Conservation (phyloP, 2,797 vertebrate species). For the Gallinago nigripennis region DNA sequence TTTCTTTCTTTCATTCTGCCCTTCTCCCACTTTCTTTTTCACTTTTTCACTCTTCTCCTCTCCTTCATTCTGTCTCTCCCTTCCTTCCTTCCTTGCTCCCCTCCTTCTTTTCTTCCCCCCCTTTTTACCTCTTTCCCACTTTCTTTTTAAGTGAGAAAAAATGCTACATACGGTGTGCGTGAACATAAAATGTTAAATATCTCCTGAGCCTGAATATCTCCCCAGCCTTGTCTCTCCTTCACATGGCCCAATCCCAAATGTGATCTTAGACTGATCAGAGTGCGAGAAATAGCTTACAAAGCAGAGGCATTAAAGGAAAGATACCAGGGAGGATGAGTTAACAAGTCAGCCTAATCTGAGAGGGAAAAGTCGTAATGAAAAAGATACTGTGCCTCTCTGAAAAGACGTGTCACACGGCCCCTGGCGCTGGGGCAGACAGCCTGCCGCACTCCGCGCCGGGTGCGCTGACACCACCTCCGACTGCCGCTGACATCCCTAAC, state of each 20-base stretch:
- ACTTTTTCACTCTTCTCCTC: accelerated
- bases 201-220: neutral
- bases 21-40: accelerated
- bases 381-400: neutral
- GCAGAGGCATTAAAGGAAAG: neutral
- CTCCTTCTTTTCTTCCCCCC: too few species aligned
- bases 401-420: neutral
- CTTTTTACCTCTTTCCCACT: neutral
- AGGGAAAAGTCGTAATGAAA: neutral
- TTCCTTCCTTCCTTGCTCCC: too few species aligned
- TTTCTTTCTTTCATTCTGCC: accelerated
- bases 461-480: constrained; percentile 41
- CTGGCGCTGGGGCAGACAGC: neutral
- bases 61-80: too few species aligned
- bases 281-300: constrained; percentile 6
- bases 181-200: neutral
- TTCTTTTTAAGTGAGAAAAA: neutral
- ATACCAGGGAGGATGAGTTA: constrained; percentile 6
- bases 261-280: neutral
- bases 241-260: neutral
- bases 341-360: constrained; percentile 40
- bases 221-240: neutral
- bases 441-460: accelerated
- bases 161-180: neutral
- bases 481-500: constrained; percentile 16